Conservation (phyloP, 1,140 invertebrate genomes). For the Littorina saxatilis region DNA sequence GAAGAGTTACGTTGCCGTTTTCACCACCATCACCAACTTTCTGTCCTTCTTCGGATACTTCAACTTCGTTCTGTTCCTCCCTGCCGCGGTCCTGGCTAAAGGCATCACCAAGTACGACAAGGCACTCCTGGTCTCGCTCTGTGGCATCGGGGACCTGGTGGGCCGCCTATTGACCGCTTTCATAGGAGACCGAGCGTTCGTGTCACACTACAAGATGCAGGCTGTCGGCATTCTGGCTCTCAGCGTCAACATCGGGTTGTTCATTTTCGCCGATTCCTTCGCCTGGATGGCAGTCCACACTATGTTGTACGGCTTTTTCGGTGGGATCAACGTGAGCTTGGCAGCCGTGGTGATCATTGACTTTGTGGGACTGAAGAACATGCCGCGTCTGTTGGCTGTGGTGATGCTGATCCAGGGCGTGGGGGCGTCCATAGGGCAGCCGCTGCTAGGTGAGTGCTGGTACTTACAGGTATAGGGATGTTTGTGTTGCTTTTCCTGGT, state of each 20-base stretch:
- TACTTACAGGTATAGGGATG: not conserved
- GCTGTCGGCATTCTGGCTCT: conserved; percentile 45
- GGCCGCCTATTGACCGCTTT: conserved; percentile 58
- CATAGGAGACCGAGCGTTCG: conserved; percentile 55
- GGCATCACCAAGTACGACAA: conserved; percentile 56
- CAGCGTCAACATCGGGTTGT: conserved; percentile 55
- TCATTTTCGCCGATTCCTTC: conserved; percentile 52
- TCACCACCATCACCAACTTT: conserved; percentile 58
- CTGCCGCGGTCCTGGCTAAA: conserved; percentile 41
- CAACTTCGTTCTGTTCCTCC: conserved; percentile 68
- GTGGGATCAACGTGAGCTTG: conserved; percentile 60
- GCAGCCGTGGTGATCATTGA: conserved; percentile 65
- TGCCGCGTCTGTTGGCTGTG: conserved; percentile 60
- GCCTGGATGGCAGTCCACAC: conserved; percentile 55
- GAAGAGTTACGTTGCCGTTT: conserved; percentile 55
- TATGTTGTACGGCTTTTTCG: conserved; percentile 63
- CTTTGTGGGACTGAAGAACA: conserved; percentile 59
- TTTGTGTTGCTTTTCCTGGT: not conserved
- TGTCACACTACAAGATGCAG: conserved; percentile 63
- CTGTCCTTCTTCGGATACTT: conserved; percentile 67
- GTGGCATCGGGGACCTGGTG: conserved; percentile 62
- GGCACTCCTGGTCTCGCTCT: conserved; percentile 61
- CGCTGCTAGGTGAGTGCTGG: conserved; percentile 58
- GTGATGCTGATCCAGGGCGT: conserved; percentile 65
- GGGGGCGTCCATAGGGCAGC: conserved; percentile 66